Base-by-base conservation (phyloP, 1,140 invertebrate genomes). In the Diabrotica undecimpunctata region DNA sequence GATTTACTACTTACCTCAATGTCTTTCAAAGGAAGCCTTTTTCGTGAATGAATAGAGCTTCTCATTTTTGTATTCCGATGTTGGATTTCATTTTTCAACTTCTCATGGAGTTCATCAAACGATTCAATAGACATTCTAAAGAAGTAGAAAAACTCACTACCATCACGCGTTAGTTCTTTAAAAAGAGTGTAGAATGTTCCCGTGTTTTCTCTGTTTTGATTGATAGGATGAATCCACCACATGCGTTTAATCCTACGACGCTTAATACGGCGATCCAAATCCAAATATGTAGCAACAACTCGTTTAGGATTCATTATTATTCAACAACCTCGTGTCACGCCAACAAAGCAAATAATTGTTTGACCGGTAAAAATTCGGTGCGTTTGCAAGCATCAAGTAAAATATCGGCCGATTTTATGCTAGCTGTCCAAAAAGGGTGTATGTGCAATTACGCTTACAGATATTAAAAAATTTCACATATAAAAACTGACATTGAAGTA, bases 151-250 rank as follows among this genome's bases (percentile, higher is more conserved):
- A n/a, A n/a, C n/a, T n/a, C n/a, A n/a, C n/a, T n/a, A n/a, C n/a
- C n/a, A n/a, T n/a, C n/a, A n/a, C n/a, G n/a, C n/a, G n/a, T n/a
- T n/a, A n/a, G n/a, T n/a, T n/a, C n/a, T n/a, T n/a, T n/a, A n/a
- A n/a, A n/a, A n/a, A 59, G 25, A 52, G 57, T 65, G 36, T 65
- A 52, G 52, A 65, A 65, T 60, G 50, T 54, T 60, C 56, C 51
- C 3, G 51, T 58, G 35, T 60, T 11, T 54, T 53, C 25, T 60
- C 64, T 59, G 57, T 57, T 65, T 55, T 54, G 39, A 38, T 65
- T 65, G 9, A 65, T 65, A 35, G 63, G 56, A 59, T 65, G 63
- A 38, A 65, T 59, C 56, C 63, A 58, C 1, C 39, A 38, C 35
- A 56, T 41, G 7, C 57, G 46, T n/a, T 52, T 59, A 25, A 25